phyloP scores from a whole-genome alignment of 1,140 invertebrate genomes.

The Penaeus chinensis region DNA sequence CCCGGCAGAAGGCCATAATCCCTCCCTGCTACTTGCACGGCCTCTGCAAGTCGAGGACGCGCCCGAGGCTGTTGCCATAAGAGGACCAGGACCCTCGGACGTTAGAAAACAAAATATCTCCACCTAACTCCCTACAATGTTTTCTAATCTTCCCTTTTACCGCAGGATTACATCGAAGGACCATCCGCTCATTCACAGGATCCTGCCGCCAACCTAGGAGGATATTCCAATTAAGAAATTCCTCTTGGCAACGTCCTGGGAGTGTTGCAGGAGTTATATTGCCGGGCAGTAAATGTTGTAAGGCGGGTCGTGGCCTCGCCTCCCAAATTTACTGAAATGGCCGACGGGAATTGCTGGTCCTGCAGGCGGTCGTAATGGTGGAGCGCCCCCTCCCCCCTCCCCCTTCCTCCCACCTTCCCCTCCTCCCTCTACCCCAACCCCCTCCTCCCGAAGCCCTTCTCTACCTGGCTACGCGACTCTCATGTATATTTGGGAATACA shows the following conservation, averaged over 20 bases:
- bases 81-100: too few species aligned
- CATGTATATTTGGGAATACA: too few species aligned
- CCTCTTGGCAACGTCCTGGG: slow-evolving; percentile 35
- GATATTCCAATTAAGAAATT: too few species aligned
- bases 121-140: too few species aligned
- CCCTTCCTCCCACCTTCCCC: neutral
- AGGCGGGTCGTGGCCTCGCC: slow-evolving; percentile 47
- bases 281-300: slow-evolving; percentile 51
- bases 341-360: slow-evolving; percentile 46
- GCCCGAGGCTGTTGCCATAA: slow-evolving; percentile 29
- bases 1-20: slow-evolving; percentile 51
- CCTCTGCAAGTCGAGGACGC: slow-evolving; percentile 19
- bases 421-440: neutral
- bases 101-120: too few species aligned
- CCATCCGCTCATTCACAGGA: too few species aligned
- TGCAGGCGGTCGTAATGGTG: slow-evolving; percentile 48
- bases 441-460: too few species aligned
- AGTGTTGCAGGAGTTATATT: slow-evolving; percentile 55
- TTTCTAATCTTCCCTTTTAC: too few species aligned
- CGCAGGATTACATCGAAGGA: too few species aligned
- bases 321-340: slow-evolving; percentile 58
- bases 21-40: slow-evolving; percentile 17
- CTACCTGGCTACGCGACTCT: too few species aligned
- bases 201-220: too few species aligned
- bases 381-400: slow-evolving; percentile 3